Percentiles rank a stretch among this genome's conserved stretches.
These are phyloP conservation scores for Nephila pilipes DNA, from an alignment of 1,140 invertebrate genomes.

Conservation along the genomic window DNA sequence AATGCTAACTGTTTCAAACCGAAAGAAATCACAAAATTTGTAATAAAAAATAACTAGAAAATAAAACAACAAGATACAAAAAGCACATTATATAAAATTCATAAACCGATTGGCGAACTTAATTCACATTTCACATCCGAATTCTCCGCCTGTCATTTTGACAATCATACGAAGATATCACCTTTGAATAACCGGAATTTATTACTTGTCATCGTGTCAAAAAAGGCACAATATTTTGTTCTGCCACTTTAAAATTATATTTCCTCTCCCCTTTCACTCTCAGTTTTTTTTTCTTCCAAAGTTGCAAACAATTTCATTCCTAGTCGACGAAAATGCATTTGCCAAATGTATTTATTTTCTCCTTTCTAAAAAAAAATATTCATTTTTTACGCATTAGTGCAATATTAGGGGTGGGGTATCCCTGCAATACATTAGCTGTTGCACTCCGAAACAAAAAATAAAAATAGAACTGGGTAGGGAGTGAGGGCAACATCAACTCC, in stretches of 20 bases:
- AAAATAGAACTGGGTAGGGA: background rate
- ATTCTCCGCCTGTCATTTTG: background rate
- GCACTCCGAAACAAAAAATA: slow-evolving; percentile 11
- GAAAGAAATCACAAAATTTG: background rate
- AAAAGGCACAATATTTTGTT: slow-evolving; percentile 7
- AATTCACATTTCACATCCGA: background rate
- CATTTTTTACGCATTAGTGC: slow-evolving; percentile 55
- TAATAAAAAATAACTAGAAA: background rate
- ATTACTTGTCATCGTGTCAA: background rate
- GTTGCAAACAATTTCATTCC: slow-evolving; percentile 33
- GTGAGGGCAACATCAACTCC: slow-evolving; percentile 11
- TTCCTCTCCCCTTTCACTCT: background rate
- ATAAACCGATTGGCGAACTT: background rate
- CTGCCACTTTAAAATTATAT: slow-evolving; percentile 30
- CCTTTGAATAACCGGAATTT: background rate
- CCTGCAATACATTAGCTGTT: slow-evolving; percentile 17
- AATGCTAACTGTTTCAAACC: no score
- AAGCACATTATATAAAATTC: background rate
- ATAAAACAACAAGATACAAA: background rate
- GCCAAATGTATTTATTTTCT: slow-evolving; percentile 29
- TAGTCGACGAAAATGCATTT: background rate
- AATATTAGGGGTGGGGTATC: background rate
- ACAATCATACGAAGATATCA: background rate
- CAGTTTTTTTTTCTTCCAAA: background rate
- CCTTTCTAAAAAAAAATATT: background rate